Base-by-base conservation (phyloP, 2,888 invertebrate genomes). In the Lasioglossum malachurum region DNA sequence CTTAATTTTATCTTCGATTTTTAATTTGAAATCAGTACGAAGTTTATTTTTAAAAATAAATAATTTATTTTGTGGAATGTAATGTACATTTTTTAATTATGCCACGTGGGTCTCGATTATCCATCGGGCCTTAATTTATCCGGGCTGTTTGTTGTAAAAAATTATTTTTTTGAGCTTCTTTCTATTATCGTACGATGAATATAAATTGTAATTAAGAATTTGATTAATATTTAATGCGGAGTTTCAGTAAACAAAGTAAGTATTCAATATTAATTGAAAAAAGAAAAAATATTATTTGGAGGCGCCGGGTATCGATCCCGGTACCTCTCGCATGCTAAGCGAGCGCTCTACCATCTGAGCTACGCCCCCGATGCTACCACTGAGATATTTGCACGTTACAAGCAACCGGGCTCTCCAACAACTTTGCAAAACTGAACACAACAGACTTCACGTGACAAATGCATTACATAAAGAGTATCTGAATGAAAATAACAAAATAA, bases 301-400 rank as follows among this genome's bases (percentile, higher is more conserved):
- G 94, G 93, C 94, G 93, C 93, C 93, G 94, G 94, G 93, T 87
- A 94, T 94, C 94, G 94, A 94, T 94, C 94, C 94, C 94, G 93
- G 93, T 94, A 95, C 94, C 94, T 95, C 94, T 95, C 94, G 93
- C 94, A 95, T 95, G 94, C 94, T 94, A 94, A 95, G 94, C 94
- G 94, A 95, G 94, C 93, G 94, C 94, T 95, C 94, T 95, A 94
- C 94, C 94, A 94, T 94, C 93, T 94, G 94, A 95, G 93, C 94
- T 94, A 94, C 94, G 93, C 93, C 94, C 94, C 94, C 38, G 38
- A 41, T 23, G 53, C 2, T 53, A 23, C 8, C 53, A 23, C 8
- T 2, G 2, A 53, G 2, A 8, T 53, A 53, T 53, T 53, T 53
- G 0, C 23, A 23, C 53, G 8, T 53, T 53, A 53, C 53, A 23